These are phyloP conservation scores for Limosa lapponica DNA, from an alignment of 2,797 vertebrate genomes.

Conservation along the genomic window DNA sequence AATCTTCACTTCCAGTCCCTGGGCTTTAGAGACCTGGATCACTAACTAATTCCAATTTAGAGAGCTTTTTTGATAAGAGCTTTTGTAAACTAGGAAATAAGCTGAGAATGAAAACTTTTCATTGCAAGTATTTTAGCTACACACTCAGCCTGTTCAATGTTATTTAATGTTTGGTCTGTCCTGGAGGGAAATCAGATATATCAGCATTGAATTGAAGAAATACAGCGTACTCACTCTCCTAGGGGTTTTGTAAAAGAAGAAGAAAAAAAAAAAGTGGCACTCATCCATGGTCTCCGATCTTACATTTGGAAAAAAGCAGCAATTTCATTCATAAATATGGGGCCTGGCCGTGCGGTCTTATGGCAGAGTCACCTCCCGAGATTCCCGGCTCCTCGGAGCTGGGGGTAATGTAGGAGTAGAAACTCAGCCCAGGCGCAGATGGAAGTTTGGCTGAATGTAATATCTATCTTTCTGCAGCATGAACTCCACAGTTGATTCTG, in stretches of 20 bases:
- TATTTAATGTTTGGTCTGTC: constrained; percentile 55
- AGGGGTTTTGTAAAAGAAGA: background rate
- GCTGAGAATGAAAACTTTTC: constrained; percentile 59
- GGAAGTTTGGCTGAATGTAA: background rate
- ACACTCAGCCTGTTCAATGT: constrained; percentile 31
- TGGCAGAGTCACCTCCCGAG: background rate
- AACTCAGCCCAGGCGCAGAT: background rate
- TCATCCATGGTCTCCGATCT: background rate
- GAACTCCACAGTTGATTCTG: background rate
- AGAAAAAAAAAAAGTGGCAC: background rate
- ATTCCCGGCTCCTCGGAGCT: background rate
- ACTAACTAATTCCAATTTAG: constrained; percentile 77
- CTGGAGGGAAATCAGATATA: constrained; percentile 63
- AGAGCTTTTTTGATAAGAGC: constrained; percentile 70
- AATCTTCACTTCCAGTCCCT: constrained; percentile 75
- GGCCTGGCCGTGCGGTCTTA: background rate
- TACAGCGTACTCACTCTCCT: background rate
- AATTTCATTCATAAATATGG: constrained; percentile 43
- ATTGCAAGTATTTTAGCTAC: constrained; percentile 15
- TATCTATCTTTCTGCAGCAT: background rate
- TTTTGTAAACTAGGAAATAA: constrained; percentile 72
- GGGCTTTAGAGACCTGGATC: constrained; percentile 74
- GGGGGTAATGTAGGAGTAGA: background rate
- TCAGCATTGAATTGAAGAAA: constrained; percentile 40
- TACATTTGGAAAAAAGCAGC: background rate